Evolutionary conservation across 2,797 vertebrate species (phyloP), one percentile per base, ranked within the genome.

Genomic region (Myotis daubentonii): DNA sequence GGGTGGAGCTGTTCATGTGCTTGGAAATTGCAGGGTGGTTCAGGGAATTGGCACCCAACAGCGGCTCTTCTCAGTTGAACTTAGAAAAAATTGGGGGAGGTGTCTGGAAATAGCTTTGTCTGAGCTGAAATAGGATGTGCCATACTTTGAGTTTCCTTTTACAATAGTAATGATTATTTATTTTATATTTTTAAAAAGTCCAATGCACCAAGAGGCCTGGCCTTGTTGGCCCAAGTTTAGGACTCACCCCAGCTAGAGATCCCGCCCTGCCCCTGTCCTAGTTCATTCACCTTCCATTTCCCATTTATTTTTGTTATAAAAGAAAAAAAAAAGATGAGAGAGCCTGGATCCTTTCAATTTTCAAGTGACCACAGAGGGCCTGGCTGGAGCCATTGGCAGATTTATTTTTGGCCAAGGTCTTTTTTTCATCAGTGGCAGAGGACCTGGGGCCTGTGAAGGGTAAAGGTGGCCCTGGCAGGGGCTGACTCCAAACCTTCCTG

Each of bases 371-470:
- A 79, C 87, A 92, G 78, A 93, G 53, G 80, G 55, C 89, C 87
- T 38, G 65, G 33, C 68, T 85, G 83, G 87, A 91, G 55, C 68
- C 41, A 62, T 19, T 1, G 12, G 81, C 68, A 79, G 81, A 33
- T 94, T 96, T 94, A 95, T 95, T 97, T 96, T 94, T 72, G 78
- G 85, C 49, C 38, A 38, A 87, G 74, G 57, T 65, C 55, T 78
- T 87, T 65, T 65, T 65, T 65, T 65, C 78, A 68, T 93, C 38
- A 66, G 78, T 87, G 75, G 71, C 30, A 74, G 68, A 89, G 55
- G 65, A 47, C 47, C 81, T 44, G 74, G 65, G 47, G 57, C 60
- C 47, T 25, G 0, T 49, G 44, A 71, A 94, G 76, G 92, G 78
- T 53, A 55, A 87, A 83, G n/a, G 33, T 55, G 81, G 13, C 17